These are phyloP conservation scores for Esox lucius DNA, from an alignment of 2,797 vertebrate genomes.

Conservation along the genomic window DNA sequence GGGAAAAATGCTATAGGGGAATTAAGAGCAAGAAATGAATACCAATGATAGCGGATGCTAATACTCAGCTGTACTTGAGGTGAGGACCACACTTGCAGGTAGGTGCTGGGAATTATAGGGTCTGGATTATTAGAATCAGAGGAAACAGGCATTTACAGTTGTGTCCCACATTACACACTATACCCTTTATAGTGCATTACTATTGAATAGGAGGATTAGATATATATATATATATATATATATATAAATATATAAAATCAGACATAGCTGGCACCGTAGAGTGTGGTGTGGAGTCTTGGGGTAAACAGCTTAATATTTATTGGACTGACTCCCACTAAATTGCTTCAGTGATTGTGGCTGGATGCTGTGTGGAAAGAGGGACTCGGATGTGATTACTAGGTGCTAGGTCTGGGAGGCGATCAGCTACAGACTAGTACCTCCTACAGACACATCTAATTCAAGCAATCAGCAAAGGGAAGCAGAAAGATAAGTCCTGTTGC, in stretches of 20 bases:
- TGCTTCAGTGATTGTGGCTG: constrained; percentile 24
- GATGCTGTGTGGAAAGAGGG: not conserved
- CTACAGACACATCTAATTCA: not conserved
- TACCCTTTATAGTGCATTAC: not conserved
- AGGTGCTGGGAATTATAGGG: constrained; percentile 44
- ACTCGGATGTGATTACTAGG: too few species aligned
- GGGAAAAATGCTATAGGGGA: constrained; percentile 64
- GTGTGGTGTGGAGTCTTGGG: constrained; percentile 22
- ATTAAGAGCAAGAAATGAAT: constrained; percentile 72
- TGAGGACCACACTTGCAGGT: constrained; percentile 66
- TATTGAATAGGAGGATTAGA: too few species aligned
- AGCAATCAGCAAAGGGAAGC: not conserved
- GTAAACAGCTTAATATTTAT: constrained; percentile 28
- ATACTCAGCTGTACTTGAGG: constrained; percentile 60
- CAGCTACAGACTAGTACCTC: constrained; percentile 1
- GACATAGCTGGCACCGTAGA: constrained; percentile 17
- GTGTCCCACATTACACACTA: constrained; percentile 9
- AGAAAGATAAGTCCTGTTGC: not conserved
- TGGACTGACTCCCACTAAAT: constrained; percentile 18
- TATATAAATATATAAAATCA: constrained; percentile 8
- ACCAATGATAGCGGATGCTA: constrained; percentile 73
- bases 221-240: too few species aligned
- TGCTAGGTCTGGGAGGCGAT: constrained; percentile 1
- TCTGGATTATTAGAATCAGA: constrained; percentile 32
- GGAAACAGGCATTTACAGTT: constrained; percentile 16